Base-by-base conservation (phyloP, 2,888 invertebrate species). In the Ophion ellenae region DNA sequence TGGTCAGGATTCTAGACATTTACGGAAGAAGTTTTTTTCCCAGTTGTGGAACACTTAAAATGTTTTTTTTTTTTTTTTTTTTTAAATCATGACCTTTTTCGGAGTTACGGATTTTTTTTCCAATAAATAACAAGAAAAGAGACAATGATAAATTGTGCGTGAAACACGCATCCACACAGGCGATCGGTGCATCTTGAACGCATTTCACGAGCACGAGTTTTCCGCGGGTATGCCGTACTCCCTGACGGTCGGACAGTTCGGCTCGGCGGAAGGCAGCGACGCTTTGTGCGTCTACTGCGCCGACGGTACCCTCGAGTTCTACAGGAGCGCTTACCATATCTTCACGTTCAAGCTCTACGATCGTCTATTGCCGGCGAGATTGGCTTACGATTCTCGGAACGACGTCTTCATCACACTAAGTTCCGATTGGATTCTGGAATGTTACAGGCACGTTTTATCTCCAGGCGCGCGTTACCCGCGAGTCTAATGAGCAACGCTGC, bases 221-320 rank as follows among this genome's bases (percentile, higher is more conserved):
- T 96, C 17, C 53, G 14, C 96, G 81, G 96, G 97, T 88, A 96
- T 96, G 84, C 97, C 98, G 0, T 97, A 96, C 90, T 97, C 97
- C 90, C 95, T 99, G 90, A 96, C 96, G 61, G 95, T 96, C 87
- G 99, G 99, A 0, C 96, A 97, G 2, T 99, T 99, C 94, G 99
- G 99, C 1, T 97, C 97, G 78, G 96, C 97, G 0, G 96, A 96
- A 92, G 96, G 96, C 2, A 95, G 98, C 91, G 98, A 99, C 93
- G 98, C 99, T 90, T 95, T 99, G 83, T 99, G 99, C 92, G 96
- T 99, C 28, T 98, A 98, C 92, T 97, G 97, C 53, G 94, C 99
- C 90, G 99, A 99, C 94, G 98, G 99, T 17, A 96, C 97, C 76
- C 94, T 99, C 24, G 96, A 97, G 80, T 97, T 99, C 93, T 99